A percentile compares a stretch with the other conserved stretches of the same genome.
Evolutionary conservation across 2,113 vertebrate species (phyloP).

Genomic region (Motacilla tschutschensis): DNA sequence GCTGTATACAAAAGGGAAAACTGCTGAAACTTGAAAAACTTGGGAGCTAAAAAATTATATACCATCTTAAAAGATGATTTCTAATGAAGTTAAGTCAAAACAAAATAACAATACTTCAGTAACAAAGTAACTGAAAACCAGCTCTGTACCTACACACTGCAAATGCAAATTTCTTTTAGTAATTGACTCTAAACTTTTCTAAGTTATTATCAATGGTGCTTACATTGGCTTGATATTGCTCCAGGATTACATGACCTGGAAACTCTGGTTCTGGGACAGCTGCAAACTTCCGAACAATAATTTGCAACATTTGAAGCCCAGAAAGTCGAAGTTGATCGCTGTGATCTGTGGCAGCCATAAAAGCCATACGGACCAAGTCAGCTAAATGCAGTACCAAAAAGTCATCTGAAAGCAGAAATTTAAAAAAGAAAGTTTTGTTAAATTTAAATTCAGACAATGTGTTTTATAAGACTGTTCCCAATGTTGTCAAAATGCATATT

Average conservation of each 20-base stretch:
- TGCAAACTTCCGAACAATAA: conserved; percentile 86
- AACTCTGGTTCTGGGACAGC: conserved; percentile 89
- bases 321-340: conserved; percentile 87
- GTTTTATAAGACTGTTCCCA: not conserved
- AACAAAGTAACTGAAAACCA: not conserved
- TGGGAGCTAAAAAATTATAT: not conserved
- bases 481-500: not conserved
- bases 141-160: not conserved
- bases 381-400: conserved; percentile 90
- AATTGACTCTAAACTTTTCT: not conserved
- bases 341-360: conserved; percentile 94
- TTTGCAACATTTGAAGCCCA: conserved; percentile 84
- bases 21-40: not conserved
- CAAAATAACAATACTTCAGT: not conserved
- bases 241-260: conserved; percentile 91
- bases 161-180: not conserved
- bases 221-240: conserved; percentile 97
- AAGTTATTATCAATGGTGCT: conserved; percentile 36
- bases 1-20: not conserved
- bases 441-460: not conserved
- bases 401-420: conserved; percentile 72
- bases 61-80: not conserved
- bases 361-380: conserved; percentile 93
- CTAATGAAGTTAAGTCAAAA: not conserved
- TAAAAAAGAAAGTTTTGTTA: not conserved